phyloP scores from a whole-genome alignment of 2,113 vertebrate genomes.

The Myrmophylax atrothorax region DNA sequence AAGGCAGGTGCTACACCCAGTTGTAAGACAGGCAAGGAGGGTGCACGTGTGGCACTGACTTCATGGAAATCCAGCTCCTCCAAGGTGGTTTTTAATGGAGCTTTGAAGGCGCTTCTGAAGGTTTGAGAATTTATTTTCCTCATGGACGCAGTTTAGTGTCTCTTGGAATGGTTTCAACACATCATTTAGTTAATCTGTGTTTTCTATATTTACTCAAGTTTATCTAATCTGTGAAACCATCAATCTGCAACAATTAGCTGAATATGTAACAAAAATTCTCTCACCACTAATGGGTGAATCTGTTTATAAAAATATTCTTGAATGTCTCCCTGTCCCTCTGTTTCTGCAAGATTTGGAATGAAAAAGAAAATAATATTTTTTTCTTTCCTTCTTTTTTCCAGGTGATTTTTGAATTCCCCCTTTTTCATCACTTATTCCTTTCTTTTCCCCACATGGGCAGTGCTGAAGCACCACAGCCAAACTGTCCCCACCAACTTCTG shows the following conservation, averaged over 20 bases:
- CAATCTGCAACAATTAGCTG: neutral
- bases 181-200: neutral
- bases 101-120: neutral
- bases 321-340: too few relatives aligned
- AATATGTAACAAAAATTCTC: neutral
- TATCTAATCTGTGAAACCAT: neutral
- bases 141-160: rapidly evolving
- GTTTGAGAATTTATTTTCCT: neutral
- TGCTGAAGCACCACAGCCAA: neutral
- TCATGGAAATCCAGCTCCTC: neutral
- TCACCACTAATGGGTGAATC: neutral
- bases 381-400: rapidly evolving
- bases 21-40: neutral
- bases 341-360: neutral
- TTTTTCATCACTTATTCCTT: rapidly evolving
- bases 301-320: neutral
- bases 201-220: neutral
- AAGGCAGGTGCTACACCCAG: neutral
- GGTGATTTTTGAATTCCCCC: neutral
- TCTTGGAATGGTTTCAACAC: neutral
- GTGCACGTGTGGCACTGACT: rapidly evolving
- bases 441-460: rapidly evolving
- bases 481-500: neutral
- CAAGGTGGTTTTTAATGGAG: rapidly evolving
- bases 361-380: neutral